Evolutionary conservation across 1,140 invertebrate species (phyloP).

Genomic region (Augochlora pura): DNA sequence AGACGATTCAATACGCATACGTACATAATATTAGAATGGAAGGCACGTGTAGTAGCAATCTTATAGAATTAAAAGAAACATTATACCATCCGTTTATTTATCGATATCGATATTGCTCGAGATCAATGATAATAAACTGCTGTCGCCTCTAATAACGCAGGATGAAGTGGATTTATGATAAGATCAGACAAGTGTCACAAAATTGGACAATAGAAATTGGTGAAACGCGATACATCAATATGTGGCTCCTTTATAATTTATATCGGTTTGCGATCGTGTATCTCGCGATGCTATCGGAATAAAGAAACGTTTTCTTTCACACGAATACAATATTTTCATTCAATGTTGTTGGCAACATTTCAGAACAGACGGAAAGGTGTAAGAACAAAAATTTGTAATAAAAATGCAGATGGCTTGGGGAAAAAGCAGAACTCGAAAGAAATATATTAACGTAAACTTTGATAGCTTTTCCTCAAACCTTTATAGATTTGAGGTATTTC

Average conservation of each 20-base stretch:
- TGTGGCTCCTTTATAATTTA: neutral
- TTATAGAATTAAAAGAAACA: neutral
- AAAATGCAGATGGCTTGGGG: too few relatives aligned
- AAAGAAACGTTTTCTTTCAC: neutral
- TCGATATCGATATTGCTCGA: neutral
- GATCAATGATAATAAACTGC: constrained; percentile 3
- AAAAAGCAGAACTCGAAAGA: neutral
- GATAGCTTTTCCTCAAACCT: constrained; percentile 16
- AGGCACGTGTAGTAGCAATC: neutral
- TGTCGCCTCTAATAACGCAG: neutral
- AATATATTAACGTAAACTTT: neutral
- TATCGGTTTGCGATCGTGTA: neutral
- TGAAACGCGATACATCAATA: neutral
- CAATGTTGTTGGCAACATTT: too few relatives aligned
- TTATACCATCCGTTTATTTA: neutral
- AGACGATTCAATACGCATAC: too few relatives aligned
- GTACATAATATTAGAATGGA: neutral
- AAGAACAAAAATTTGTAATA: too few relatives aligned
- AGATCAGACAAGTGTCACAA: constrained; percentile 23
- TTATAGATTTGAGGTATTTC: constrained; percentile 49
- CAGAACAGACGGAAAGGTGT: too few relatives aligned
- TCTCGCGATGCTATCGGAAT: neutral
- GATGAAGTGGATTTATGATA: constrained; percentile 9
- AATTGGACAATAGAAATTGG: neutral
- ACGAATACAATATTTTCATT: neutral